Evolutionary conservation across 2,113 vertebrate genomes (phyloP).

Genomic region (Rhea pennata): DNA sequence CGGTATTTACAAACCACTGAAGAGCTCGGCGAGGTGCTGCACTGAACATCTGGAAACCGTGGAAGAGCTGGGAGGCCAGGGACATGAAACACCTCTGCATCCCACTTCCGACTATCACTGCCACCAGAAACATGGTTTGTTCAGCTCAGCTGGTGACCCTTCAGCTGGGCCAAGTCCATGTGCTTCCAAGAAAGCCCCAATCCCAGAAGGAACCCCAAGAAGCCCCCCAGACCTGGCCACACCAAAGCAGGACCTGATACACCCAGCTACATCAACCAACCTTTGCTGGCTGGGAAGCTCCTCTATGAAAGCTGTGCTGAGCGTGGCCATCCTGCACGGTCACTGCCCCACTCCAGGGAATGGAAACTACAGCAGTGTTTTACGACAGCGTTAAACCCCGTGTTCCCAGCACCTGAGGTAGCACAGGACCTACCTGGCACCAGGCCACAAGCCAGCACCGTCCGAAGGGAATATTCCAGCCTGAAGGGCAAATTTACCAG

Average conservation of each 20-base stretch:
- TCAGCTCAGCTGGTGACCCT: rapidly evolving
- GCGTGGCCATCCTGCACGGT: background rate
- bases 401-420: background rate
- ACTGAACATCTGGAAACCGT: background rate
- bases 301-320: rapidly evolving
- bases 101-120: background rate
- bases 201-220: background rate
- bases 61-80: background rate
- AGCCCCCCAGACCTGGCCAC: background rate
- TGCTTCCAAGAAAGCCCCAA: background rate
- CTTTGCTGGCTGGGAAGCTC: background rate
- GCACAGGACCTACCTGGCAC: background rate
- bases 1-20: background rate
- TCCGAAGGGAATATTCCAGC: slow-evolving; percentile 10
- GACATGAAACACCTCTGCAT: background rate
- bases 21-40: background rate
- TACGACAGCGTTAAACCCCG: background rate
- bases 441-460: background rate
- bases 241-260: background rate
- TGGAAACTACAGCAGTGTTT: background rate
- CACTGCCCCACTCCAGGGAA: background rate
- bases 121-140: rapidly evolving
- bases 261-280: background rate
- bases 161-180: background rate
- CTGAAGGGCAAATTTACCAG: slow-evolving; percentile 16